A percentile compares a stretch with the other conserved stretches of the same genome.
Evolutionary conservation across 2,797 vertebrate genomes (phyloP).

Genomic region (Coregonus ussuriensis): DNA sequence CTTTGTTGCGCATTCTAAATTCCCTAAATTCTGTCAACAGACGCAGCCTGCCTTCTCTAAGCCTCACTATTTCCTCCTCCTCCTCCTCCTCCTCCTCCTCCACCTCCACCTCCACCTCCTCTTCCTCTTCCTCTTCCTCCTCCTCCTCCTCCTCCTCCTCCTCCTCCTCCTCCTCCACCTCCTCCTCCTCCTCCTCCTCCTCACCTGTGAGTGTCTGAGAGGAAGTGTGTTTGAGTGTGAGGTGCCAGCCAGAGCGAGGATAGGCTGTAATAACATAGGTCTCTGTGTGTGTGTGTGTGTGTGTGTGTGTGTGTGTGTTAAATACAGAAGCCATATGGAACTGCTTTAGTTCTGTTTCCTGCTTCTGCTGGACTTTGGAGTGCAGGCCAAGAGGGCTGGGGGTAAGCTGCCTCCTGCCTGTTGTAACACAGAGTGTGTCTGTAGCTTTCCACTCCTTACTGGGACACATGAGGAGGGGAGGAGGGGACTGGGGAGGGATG

Average conservation of each 20-base stretch:
- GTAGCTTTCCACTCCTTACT: constrained; percentile 52
- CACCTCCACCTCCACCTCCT: neutral
- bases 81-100: no score
- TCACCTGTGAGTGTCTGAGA: constrained; percentile 38
- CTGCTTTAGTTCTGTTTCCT: constrained; percentile 71
- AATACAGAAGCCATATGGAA: constrained; percentile 74
- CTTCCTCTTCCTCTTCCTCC: neutral
- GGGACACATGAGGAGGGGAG: constrained; percentile 40
- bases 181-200: neutral
- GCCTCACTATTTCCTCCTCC: neutral
- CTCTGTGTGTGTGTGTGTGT: no score
- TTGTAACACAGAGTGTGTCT: constrained; percentile 41
- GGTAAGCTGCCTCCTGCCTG: constrained; percentile 38
- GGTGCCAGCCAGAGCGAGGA: constrained; percentile 53
- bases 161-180: no score
- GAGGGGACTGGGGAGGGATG: no score
- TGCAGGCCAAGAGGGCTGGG: constrained; percentile 51
- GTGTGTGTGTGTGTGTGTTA: no score
- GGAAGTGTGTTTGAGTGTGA: constrained; percentile 62
- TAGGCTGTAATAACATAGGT: constrained; percentile 51
- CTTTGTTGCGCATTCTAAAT: neutral
- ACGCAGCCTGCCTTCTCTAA: constrained; percentile 24
- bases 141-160: no score
- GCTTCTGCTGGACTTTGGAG: constrained; percentile 63
- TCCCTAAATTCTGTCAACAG: constrained; percentile 10